A percentile compares a stretch with the other conserved stretches of the same genome.
Conservation (phyloP, 2,113 vertebrate genomes). For the Scartelaos histophorus region DNA sequence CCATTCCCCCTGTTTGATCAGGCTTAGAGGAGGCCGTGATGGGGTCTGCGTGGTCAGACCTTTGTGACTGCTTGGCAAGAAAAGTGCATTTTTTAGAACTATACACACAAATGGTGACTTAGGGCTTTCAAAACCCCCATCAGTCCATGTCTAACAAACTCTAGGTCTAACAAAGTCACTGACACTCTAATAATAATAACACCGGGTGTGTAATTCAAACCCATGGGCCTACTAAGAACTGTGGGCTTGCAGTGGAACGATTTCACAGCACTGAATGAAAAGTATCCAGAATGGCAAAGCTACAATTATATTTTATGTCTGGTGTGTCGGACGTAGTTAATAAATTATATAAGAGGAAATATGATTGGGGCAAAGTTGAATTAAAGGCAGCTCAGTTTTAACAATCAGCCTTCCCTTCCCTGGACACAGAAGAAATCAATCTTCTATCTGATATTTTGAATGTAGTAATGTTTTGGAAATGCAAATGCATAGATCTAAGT, state of each 20-base stretch:
- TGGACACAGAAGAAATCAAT: no score
- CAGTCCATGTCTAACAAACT: slow-evolving; percentile 29
- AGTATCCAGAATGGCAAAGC: background rate
- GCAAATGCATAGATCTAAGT: no score
- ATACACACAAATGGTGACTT: slow-evolving; percentile 54
- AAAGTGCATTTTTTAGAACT: slow-evolving; percentile 45
- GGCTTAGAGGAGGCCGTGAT: slow-evolving; percentile 55
- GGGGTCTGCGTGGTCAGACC: slow-evolving; percentile 31
- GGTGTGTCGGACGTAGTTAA: no score
- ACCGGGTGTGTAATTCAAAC: slow-evolving; percentile 21
- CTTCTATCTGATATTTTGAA: no score
- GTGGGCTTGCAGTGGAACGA: background rate
- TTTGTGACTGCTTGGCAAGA: slow-evolving; percentile 40
- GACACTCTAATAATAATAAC: slow-evolving; percentile 28
- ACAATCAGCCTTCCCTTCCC: no score
- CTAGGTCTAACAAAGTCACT: slow-evolving; percentile 31
- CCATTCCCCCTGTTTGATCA: slow-evolving; percentile 52
- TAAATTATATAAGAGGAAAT: no score
- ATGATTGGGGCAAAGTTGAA: no score
- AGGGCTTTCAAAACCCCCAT: slow-evolving; percentile 37
- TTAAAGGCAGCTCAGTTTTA: no score
- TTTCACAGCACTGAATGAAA: background rate
- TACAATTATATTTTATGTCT: background rate
- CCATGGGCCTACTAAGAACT: slow-evolving; percentile 1
- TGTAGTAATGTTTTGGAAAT: no score